Evolutionary conservation across 2,113 vertebrate genomes (phyloP).

Genomic region (Oncorhynchus masou): DNA sequence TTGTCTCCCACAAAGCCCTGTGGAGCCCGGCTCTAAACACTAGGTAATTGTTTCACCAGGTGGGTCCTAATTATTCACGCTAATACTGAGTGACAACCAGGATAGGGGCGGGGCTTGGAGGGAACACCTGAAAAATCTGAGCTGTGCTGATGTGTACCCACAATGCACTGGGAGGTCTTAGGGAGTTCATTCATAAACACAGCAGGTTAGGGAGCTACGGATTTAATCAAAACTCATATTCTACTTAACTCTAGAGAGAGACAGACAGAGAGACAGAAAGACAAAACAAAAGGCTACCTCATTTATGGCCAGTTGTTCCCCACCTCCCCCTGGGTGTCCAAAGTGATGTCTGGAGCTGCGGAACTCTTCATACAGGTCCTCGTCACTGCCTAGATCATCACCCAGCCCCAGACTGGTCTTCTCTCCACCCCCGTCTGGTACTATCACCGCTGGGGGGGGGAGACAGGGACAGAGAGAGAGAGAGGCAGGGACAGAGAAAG

Average conservation of each 20-base stretch:
- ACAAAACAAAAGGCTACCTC: slow-evolving; percentile 75
- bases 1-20: neutral
- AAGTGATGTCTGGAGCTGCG: slow-evolving; percentile 83
- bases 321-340: slow-evolving; percentile 85
- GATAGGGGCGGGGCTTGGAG: neutral
- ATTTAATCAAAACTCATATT: too few species aligned
- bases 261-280: neutral
- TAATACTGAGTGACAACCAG: neutral
- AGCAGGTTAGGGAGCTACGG: too few species aligned
- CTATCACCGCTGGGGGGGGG: slow-evolving; percentile 68
- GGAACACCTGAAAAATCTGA: neutral
- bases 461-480: too few species aligned
- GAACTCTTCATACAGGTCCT: slow-evolving; percentile 89
- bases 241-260: neutral
- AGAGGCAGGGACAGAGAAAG: too few species aligned
- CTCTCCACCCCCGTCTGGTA: slow-evolving; percentile 80
- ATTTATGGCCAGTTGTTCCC: slow-evolving; percentile 94
- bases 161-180: too few species aligned
- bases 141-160: too few species aligned
- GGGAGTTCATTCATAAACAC: too few species aligned
- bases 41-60: slow-evolving; percentile 2
- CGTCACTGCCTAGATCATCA: slow-evolving; percentile 84
- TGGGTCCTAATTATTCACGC: neutral
- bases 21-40: neutral
- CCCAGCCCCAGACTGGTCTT: slow-evolving; percentile 56